Evolutionary conservation across 2,113 vertebrate genomes (phyloP).

Genomic region (Ondatra zibethicus): DNA sequence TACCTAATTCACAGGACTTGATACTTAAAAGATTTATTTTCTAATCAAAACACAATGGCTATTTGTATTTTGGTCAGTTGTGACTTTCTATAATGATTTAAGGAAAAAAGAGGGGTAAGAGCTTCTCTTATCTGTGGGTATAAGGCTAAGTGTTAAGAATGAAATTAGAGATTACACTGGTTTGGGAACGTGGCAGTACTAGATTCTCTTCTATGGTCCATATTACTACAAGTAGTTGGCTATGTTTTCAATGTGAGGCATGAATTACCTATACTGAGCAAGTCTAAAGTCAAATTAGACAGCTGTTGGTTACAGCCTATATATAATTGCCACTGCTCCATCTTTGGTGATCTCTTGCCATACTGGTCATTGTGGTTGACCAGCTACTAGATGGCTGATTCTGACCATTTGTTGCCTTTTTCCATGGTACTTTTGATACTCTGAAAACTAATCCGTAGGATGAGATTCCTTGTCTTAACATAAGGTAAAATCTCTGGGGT

Average conservation of each 20-base stretch:
- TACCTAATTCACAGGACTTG: background rate
- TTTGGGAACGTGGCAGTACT: background rate
- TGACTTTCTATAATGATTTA: background rate
- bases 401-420: background rate
- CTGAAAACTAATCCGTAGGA: background rate
- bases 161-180: background rate
- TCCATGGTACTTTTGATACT: background rate
- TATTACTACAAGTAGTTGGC: no score
- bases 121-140: background rate
- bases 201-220: background rate
- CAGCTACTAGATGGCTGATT: background rate
- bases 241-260: background rate
- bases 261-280: background rate
- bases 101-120: background rate
- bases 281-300: background rate
- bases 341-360: background rate
- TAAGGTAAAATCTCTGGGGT: background rate
- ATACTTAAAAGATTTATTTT: background rate
- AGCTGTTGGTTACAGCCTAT: background rate
- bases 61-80: background rate
- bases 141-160: background rate
- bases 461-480: background rate
- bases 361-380: no score
- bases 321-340: background rate
- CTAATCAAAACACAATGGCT: background rate